Evolutionary conservation across 2,797 vertebrate species (phyloP), one percentile per base, ranked within the genome.

Genomic region (Synaphobranchus kaupii): DNA sequence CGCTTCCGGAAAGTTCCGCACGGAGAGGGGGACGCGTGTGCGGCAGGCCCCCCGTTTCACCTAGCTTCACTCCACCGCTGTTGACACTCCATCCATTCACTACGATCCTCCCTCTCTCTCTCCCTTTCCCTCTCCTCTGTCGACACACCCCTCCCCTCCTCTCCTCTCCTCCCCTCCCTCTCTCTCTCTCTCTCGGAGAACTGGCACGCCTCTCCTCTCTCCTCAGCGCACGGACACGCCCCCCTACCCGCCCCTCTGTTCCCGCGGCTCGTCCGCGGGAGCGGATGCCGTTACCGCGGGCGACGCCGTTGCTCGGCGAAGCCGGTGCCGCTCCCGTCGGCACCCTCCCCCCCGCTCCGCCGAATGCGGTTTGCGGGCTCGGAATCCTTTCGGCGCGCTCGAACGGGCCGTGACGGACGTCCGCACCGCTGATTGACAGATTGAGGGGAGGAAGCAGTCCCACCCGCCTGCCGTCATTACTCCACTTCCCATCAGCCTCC

Each of bases 81-180:
- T 17, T 20, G 76, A 80, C 71, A 31, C 66, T 85, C 25, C 87
- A 88, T 84, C 47, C 73, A 85, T 86, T 58, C 94, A 91, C 93
- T 93, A 94, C 92, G 94, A 96, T 96, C 88, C 81, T 93, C 87
- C 87, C 91, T 91, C 89, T 90, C 92, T 89, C 90, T 39, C 82
- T 47, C 91, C 90, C 88, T 90, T 92, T 89, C 89, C 87, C 71
- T 58, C 92, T 90, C 48, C 4, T 86, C 87, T 89, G 90, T 89
- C 89, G 83, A 89, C 94, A 92, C 93, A 90, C 92, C 90, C 92
- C 94, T 93, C 91, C 90, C 86, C 9, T 78, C 81, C 94, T 44
- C 66, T 22, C 66, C n/a, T 8, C 8, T 7, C 88, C 85, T 85
- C 92, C 89, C 90, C 92, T 90, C 31, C 25, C 91, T 90, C 88